Evolutionary conservation across 2,888 invertebrate species (phyloP), one percentile per base, ranked within the genome.

Genomic region (Thereva nobilitata): DNA sequence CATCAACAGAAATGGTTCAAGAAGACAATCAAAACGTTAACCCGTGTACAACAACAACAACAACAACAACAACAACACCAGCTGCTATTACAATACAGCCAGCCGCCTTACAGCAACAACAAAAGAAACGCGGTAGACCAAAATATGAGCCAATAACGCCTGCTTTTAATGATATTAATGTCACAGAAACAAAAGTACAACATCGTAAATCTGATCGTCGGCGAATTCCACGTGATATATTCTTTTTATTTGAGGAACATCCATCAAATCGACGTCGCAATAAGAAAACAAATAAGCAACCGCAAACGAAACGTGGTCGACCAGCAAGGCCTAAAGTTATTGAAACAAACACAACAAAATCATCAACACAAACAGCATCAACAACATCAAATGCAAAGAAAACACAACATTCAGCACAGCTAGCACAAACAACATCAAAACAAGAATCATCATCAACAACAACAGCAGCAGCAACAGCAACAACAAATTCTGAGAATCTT

Each of bases 171-270:
- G 40, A 10, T 38, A 23, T 34, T 34, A 9, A 5, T 34, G 40
- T 44, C 4, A 45, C 41, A 10, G 37, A 35, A 35, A 54, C 45
- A 54, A 53, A 42, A 37, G 57, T 66, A 54, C 68, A 71, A 53
- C 75, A 80, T 72, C 75, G 80, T 59, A 80, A 80, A 69, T 80
- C 80, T 10, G 79, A 77, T 69, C 74, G 80, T 3, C 76, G 80
- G 70, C 79, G 79, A 76, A 76, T 80, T 42, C 79, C 79, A 2
- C 76, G 80, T 6, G 80, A 80, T 66, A 80, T 80, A 49, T 80
- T 79, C 67, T 73, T 80, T 70, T 77, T 80, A 4, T 79, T 80
- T 68, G 80, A 80, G 70, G 78, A 79, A 67, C 76, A 78, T 68
- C 74, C 78, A 3, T 71, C 37, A 12, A 64, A 54, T 47, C 47